Evolutionary conservation across 2,113 vertebrate species (phyloP), one percentile per base, ranked within the genome.

Genomic region (Maccullochella peelii): DNA sequence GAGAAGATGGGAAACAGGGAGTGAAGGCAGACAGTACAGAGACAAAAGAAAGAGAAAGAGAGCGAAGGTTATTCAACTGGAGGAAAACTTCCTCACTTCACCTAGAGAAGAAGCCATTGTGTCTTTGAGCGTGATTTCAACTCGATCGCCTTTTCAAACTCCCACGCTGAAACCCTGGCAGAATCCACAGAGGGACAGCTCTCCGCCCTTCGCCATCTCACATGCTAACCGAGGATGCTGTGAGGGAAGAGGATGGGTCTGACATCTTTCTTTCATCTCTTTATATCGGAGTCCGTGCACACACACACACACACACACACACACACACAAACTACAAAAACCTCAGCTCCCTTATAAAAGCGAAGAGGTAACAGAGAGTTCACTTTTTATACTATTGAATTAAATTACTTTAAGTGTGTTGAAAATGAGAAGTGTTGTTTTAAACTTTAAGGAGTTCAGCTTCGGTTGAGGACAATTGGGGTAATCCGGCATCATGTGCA

Each of bases 251-350:
- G 33, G 62, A 86, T 59, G 80, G 78, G 73, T 80, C 78, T 72
- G 82, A 87, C 84, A 75, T 84, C 70, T 80, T 82, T 86, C 89
- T 90, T 89, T 91, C 76, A 85, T 89, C 82, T 80, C 85, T 83
- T 70, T 83, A 25, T 82, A 42, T 84, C 70, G 0, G 6, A 84
- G 77, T 77, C 47, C 2, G 9, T 8, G 15, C 47, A 25, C 84
- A 88, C 59, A 66, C 21, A 44, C 33, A 33, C 33, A 33, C 33
- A 33, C 33, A 33, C 33, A 33, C 33, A 33, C 33, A 33, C 33
- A 38, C 11, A 40, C 36, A 55, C 18, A 58, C 50, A 38, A 23
- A 2, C 44, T 55, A 14, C 12, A 62, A 49, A 83, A 8, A 4
- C 18, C 66, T 73, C 36, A 21, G 10, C 61, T 42, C 11, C n/a